Evolutionary conservation across 2,113 vertebrate species (phyloP).

Genomic region (Dermatemys mawii): DNA sequence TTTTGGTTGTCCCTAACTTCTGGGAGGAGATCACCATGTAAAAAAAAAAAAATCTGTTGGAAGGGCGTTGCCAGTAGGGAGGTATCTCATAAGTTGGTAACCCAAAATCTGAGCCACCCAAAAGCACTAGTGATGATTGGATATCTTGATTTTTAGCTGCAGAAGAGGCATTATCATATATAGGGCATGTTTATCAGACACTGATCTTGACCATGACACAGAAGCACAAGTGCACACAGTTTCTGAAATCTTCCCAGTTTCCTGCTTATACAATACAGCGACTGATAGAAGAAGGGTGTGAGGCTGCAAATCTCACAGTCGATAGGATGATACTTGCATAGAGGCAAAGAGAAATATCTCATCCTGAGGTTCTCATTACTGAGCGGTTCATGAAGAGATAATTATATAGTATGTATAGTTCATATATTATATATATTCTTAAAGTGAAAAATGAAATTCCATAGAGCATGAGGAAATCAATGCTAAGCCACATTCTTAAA

Average conservation of each 20-base stretch:
- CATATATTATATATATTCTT: background rate
- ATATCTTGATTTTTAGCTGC: background rate
- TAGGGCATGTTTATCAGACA: background rate
- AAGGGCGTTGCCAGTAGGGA: background rate
- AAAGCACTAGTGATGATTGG: background rate
- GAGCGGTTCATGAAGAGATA: background rate
- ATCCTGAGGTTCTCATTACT: fast-evolving
- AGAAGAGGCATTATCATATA: background rate
- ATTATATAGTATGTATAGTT: background rate
- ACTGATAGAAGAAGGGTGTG: fast-evolving
- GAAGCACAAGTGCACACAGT: background rate
- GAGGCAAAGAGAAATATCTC: background rate
- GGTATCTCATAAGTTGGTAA: background rate
- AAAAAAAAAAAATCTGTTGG: background rate
- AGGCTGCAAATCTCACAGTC: background rate
- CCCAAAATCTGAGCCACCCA: background rate
- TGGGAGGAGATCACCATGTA: background rate
- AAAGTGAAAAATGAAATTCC: too few relatives aligned
- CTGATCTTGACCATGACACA: background rate
- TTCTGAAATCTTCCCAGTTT: background rate
- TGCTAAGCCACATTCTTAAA: background rate
- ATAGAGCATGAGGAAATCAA: background rate
- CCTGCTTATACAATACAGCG: background rate
- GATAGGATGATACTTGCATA: background rate
- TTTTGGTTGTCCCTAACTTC: background rate